Evolutionary conservation across 2,888 invertebrate genomes (phyloP).

Genomic region (Exocentrus adspersus): DNA sequence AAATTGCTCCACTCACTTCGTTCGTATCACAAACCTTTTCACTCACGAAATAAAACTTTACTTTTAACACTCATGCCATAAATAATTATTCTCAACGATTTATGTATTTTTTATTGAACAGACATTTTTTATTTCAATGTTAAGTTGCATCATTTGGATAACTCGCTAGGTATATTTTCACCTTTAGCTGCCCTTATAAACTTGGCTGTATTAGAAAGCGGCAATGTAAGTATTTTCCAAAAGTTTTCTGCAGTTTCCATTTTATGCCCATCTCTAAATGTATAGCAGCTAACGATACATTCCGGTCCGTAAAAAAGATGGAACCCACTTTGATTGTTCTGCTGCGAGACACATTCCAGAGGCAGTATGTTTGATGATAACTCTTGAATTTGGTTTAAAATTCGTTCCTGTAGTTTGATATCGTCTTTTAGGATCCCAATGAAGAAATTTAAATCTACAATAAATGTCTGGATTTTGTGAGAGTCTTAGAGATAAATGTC

Average conservation of each 20-base stretch:
- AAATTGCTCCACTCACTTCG: no score
- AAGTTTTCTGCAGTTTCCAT: conserved; percentile 57
- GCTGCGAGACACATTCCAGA: conserved; percentile 59
- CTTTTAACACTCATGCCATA: background rate
- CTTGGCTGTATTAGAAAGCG: conserved; percentile 51
- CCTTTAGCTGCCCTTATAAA: conserved; percentile 57
- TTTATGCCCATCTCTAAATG: conserved; percentile 50
- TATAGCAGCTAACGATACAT: conserved; percentile 49
- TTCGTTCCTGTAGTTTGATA: conserved; percentile 54
- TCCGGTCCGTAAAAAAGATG: conserved; percentile 59
- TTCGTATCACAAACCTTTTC: no score
- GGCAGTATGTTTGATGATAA: conserved; percentile 59
- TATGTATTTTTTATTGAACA: no score
- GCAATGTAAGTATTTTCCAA: conserved; percentile 49
- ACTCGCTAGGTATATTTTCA: conserved; percentile 52
- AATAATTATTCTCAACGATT: background rate
- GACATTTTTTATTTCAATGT: no score
- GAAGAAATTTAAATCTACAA: conserved; percentile 59
- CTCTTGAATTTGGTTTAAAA: conserved; percentile 52
- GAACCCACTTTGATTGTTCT: conserved; percentile 52
- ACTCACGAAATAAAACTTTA: no score
- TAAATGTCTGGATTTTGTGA: conserved; percentile 58
- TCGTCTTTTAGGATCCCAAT: conserved; percentile 55
- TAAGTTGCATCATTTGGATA: conserved; percentile 40
- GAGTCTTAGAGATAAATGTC: conserved; percentile 50